Conservation (phyloP, 2,113 vertebrate species). For the Corapipo altera region DNA sequence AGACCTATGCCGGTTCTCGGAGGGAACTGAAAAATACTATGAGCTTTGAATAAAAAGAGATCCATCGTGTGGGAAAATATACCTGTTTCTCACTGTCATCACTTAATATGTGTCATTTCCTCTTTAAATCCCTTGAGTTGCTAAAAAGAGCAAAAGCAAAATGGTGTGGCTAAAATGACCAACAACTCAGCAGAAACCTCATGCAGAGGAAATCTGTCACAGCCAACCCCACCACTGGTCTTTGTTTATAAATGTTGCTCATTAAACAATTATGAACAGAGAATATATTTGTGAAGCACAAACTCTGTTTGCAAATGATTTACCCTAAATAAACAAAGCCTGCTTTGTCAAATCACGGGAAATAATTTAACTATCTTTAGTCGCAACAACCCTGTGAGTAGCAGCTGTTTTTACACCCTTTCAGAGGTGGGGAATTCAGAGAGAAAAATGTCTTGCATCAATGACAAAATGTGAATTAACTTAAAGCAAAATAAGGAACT, state of each 20-base stretch:
- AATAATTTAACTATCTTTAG: slow-evolving; percentile 22
- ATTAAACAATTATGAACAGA: slow-evolving; percentile 27
- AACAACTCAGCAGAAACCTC: neutral
- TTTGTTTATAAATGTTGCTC: slow-evolving; percentile 5
- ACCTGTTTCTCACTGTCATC: neutral
- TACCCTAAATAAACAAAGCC: neutral
- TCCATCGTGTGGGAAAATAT: neutral
- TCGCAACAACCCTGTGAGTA: neutral
- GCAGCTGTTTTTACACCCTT: neutral
- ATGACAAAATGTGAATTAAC: neutral
- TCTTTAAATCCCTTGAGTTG: neutral
- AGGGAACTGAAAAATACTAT: neutral
- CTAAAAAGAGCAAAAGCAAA: neutral
- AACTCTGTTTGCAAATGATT: slow-evolving; percentile 31
- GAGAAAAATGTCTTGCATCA: neutral
- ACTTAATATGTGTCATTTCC: neutral
- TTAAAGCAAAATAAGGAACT: neutral
- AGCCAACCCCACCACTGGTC: neutral
- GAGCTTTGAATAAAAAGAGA: neutral
- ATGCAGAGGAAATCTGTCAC: neutral
- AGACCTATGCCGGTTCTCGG: neutral
- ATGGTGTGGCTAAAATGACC: neutral
- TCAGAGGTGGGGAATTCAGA: neutral
- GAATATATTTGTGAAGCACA: neutral
- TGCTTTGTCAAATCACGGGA: neutral